Base-by-base conservation (phyloP, 2,797 vertebrate species). In the Scomberomorus guttatus region DNA sequence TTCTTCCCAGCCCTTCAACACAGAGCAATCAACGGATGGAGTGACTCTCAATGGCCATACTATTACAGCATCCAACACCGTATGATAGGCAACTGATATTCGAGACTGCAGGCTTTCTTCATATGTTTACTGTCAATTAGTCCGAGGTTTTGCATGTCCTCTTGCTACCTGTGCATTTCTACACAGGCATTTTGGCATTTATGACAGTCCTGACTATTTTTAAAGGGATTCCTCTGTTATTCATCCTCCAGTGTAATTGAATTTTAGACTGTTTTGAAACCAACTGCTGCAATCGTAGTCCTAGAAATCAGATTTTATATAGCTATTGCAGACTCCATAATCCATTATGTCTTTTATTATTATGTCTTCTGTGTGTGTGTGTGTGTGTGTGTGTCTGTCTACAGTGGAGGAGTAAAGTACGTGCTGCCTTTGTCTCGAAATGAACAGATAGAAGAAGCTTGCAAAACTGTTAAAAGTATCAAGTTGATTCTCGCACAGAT, bases 401-500 rank as follows among this genome's bases (percentile, higher is more conserved):
- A n/a, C 3, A 58, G 37, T 60, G 22, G n/a, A 51, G 34, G 4
- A 9, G 17, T 56, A 59, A 52, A 70, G 54, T 63, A 50, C 62
- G 14, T 34, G 27, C 67, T 72, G 63, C 42, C 15, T 34, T 50
- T 77, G 27, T 75, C 54, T 70, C 2, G 32, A 25, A 52, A 50
- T 67, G 68, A 83, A 46, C 79, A 66, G 59, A 77, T 76, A 61
- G 71, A 69, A 52, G 29, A 73, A 77, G 59, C 57, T 27, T 4
- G 50, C 48, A 62, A 57, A 46, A 69, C n/a, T 2, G 1, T 71
- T 78, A 15, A 68, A 72, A 52, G n/a, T 50, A 61, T 80, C 48
- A 70, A 64, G 61, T 82, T 3, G 15, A 8, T 79, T 75, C 67
- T 73, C 57, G 15, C 39, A 57, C 73, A 74, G 65, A 80, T 74